Base-by-base conservation (phyloP, 2,113 vertebrate species). In the Hippocampus comes region DNA sequence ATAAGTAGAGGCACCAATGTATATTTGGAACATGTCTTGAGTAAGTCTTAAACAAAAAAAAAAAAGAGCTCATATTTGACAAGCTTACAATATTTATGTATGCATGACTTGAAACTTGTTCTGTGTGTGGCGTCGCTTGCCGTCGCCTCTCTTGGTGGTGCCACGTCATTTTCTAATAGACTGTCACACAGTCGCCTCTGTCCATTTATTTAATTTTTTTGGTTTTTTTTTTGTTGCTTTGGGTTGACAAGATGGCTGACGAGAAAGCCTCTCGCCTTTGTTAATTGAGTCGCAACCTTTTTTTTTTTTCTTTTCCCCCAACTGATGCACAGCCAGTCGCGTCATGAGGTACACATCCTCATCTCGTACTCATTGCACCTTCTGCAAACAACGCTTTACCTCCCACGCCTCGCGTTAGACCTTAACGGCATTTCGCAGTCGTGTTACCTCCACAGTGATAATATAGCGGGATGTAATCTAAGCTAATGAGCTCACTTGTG, bases 141-240 rank as follows among this genome's bases (percentile, higher is more conserved):
- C 27, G 27, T 30, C 30, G 30, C 25, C 76, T 75, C 76, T 78
- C 76, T 81, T 75, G 79, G 75, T 73, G 46, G 9, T 25, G 25
- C 25, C 25, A 25, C 25, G 25, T 25, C 25, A 1, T 25, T 25
- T 25, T 25, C 25, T 1, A 80, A 84, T 82, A 75, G 78, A 78
- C 83, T 88, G 84, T 79, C 81, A 82, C 20, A 27, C 4, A 21
- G 49, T 77, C 75, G 84, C 83, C 81, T 81, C 77, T 76, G 63
- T 77, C 81, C 83, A 84, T 79, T 83, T 82, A 83, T 38, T 38
- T 7, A 2, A 38, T 38, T 38, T 38, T 34, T 34, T 34, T 4
- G 4, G 4, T 34, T 34, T 38, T 38, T 34, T 34, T 34, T 38
- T 38, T 9, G 30, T 21, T 17, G 5, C 38, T 61, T 5, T 8